Evolutionary conservation across 1,140 invertebrate genomes (phyloP), one percentile per base, ranked within the genome.

Genomic region (Proctacanthus coquilletti): DNA sequence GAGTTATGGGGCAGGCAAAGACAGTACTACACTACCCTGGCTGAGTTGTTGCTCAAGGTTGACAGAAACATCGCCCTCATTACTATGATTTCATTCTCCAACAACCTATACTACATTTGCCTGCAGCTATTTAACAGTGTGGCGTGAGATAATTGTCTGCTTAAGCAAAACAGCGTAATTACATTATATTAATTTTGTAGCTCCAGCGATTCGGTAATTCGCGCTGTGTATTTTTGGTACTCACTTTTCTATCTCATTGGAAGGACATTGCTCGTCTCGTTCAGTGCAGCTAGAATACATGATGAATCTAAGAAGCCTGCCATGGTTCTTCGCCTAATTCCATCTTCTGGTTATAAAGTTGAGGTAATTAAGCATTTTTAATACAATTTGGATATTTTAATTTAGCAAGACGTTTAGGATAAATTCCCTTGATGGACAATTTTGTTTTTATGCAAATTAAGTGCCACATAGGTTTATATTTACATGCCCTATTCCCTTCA

Each of bases 251-350:
- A 17, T 27, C 13, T 27, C 10, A 14, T 38, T 6, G 5, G 23
- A 6, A 21, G 36, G 3, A 27, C 19, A 4, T 3, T 38, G 8
- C 9, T 19, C 10, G 36, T 38, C 3, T 25, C 25, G 6, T 14
- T 38, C 10, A 17, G 5, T 13, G 36, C 36, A 3, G n/a, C 36
- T 3, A 27, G 19, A 27, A 38, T 38, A 9, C 10, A 38, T 18
- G 36, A 38, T 18, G 36, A 38, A 30, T 38, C 36, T 3, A 27
- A 29, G n/a, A 25, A 20, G 21, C 36, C 36, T 3, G 18, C 18
- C 3, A 9, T 5, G n/a, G 15, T 27, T 3, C 3, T 38, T 17
- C 11, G 36, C 8, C 11, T 13, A 10, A 38, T 38, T 13, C 36
- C 36, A 13, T 9, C 19, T 18, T 13, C 19, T 25, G 11, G 6